A percentile compares a stretch with the other conserved stretches of the same genome.
phyloP scores from a whole-genome alignment of 2,888 invertebrate genomes.

The Cerastis rubricosa region DNA sequence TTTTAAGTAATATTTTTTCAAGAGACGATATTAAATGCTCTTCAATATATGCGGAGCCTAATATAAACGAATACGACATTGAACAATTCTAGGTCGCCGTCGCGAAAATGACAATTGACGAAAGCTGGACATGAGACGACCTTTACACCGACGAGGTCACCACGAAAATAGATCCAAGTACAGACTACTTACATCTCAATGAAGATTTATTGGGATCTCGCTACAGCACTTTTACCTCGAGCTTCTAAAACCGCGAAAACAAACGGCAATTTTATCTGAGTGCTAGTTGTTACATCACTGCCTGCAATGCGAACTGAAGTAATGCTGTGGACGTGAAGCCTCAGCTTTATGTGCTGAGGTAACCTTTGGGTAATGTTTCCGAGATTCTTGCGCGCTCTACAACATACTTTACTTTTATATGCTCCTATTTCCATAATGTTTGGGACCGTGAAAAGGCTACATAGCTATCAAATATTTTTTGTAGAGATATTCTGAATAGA shows the following conservation, averaged over 20 bases:
- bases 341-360: conserved; percentile 41
- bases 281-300: conserved; percentile 59
- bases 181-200: conserved; percentile 60
- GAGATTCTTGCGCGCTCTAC: conserved; percentile 30
- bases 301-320: conserved; percentile 60
- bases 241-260: conserved; percentile 39
- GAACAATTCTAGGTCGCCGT: conserved; percentile 61
- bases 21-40: conserved; percentile 27
- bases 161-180: conserved; percentile 69
- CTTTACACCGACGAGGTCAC: conserved; percentile 71
- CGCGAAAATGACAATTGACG: conserved; percentile 73
- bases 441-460: background rate
- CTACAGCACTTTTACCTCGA: conserved; percentile 43
- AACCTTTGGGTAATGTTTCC: conserved; percentile 38
- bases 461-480: conserved; percentile 12
- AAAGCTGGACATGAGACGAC: conserved; percentile 70
- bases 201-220: conserved; percentile 60
- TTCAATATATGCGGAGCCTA: conserved; percentile 39
- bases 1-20: conserved; percentile 16
- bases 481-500: conserved; percentile 12
- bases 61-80: conserved; percentile 68
- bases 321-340: conserved; percentile 34
- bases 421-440: conserved; percentile 35
- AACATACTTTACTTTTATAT: conserved; percentile 41
- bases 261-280: conserved; percentile 39